These are phyloP conservation scores for Alsophila aescularia DNA, from an alignment of 2,888 invertebrate genomes.

Conservation along the genomic window DNA sequence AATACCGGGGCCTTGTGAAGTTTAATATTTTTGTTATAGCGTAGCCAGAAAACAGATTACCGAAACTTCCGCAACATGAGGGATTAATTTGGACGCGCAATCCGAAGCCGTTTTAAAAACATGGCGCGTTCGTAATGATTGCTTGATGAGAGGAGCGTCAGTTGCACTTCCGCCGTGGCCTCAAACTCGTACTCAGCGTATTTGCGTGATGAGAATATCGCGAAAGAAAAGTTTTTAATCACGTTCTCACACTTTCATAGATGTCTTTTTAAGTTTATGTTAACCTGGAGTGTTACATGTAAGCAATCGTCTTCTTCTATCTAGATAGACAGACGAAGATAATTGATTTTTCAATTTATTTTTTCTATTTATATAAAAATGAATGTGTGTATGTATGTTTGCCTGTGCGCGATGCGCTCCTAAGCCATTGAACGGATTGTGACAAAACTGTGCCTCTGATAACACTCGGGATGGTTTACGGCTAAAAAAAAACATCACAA, in stretches of 20 bases:
- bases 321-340: no score
- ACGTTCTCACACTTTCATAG: slow-evolving; percentile 32
- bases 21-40: slow-evolving; percentile 56
- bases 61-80: slow-evolving; percentile 64
- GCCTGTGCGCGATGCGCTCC: no score
- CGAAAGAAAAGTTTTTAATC: slow-evolving; percentile 39
- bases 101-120: slow-evolving; percentile 80
- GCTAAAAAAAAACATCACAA: no score
- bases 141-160: slow-evolving; percentile 75
- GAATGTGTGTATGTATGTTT: no score
- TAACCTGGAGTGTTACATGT: no score
- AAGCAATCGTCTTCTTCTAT: no score
- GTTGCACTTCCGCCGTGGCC: slow-evolving; percentile 51
- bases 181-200: slow-evolving; percentile 37
- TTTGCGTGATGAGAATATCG: slow-evolving; percentile 46
- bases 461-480: no score
- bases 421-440: no score
- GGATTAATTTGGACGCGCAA: slow-evolving; percentile 76
- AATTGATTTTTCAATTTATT: no score
- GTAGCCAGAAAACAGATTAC: slow-evolving; percentile 59
- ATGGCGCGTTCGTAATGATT: slow-evolving; percentile 80
- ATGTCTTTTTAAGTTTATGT: slow-evolving; percentile 33
- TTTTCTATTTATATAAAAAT: no score
- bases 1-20: slow-evolving; percentile 62
- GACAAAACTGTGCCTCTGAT: no score